These are phyloP conservation scores for Cetoscarus ocellatus DNA, from an alignment of 2,797 vertebrate genomes.

Conservation along the genomic window DNA sequence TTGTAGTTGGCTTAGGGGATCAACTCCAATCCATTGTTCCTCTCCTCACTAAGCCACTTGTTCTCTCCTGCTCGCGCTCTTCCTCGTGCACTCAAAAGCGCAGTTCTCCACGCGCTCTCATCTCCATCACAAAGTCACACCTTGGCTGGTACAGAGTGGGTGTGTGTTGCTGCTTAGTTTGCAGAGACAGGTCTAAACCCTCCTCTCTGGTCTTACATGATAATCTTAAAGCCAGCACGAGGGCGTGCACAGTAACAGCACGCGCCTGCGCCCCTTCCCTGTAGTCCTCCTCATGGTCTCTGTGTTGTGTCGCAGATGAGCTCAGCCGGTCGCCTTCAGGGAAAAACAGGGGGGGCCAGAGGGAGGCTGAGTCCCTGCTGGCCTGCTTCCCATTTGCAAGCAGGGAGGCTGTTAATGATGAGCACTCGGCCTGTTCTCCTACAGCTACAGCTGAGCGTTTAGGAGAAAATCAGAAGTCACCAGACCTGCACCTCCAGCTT, in stretches of 20 bases:
- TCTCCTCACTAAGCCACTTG: slow-evolving; percentile 38
- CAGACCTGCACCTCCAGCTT: too few relatives aligned
- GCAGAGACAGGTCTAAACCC: slow-evolving; percentile 2
- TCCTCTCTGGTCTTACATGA: not conserved
- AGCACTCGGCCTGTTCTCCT: not conserved
- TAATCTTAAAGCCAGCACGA: slow-evolving; percentile 3
- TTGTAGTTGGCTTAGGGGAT: slow-evolving; percentile 54
- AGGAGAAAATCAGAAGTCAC: too few relatives aligned
- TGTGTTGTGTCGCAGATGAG: slow-evolving; percentile 54
- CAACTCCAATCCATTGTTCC: slow-evolving; percentile 63
- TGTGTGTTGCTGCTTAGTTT: slow-evolving; percentile 6
- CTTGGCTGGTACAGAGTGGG: not conserved
- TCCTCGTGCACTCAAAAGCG: slow-evolving; percentile 1
- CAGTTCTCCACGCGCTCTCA: slow-evolving; percentile 21
- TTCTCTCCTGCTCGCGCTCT: not conserved
- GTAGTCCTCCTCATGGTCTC: not conserved
- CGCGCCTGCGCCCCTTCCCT: slow-evolving; percentile 9
- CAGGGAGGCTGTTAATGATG: slow-evolving; percentile 2
- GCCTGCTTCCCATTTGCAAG: slow-evolving; percentile 2
- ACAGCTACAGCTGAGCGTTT: too few relatives aligned
- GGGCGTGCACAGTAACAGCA: slow-evolving; percentile 9
- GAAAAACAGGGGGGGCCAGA: slow-evolving; percentile 25
- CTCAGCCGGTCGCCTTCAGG: slow-evolving; percentile 36
- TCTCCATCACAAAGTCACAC: slow-evolving; percentile 40
- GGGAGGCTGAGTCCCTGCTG: slow-evolving; percentile 17